A percentile compares a stretch with the other conserved stretches of the same genome.
These are phyloP conservation scores for Athetis lepigone DNA, from an alignment of 2,888 invertebrate species.

Conservation along the genomic window DNA sequence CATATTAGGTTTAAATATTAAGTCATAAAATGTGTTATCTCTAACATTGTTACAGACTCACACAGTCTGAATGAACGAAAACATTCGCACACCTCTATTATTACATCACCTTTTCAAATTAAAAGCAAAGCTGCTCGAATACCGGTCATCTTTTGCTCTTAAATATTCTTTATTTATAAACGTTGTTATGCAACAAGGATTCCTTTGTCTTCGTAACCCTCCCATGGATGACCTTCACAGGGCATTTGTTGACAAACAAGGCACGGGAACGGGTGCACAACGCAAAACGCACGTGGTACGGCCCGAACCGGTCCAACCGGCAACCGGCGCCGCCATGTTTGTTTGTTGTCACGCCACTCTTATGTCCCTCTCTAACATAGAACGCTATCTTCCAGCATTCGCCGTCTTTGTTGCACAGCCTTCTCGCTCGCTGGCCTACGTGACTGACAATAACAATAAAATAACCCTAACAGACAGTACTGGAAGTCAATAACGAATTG, in stretches of 20 bases:
- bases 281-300: slow-evolving; percentile 87
- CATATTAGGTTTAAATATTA: not conserved
- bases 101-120: slow-evolving; percentile 69
- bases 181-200: slow-evolving; percentile 75
- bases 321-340: slow-evolving; percentile 88
- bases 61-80: slow-evolving; percentile 61
- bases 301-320: slow-evolving; percentile 85
- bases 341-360: slow-evolving; percentile 89
- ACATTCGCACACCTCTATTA: slow-evolving; percentile 60
- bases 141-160: slow-evolving; percentile 49
- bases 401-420: slow-evolving; percentile 69
- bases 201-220: slow-evolving; percentile 83
- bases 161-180: slow-evolving; percentile 49
- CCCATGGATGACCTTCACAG: slow-evolving; percentile 86
- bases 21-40: slow-evolving; percentile 26
- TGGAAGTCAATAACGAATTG: slow-evolving; percentile 64
- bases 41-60: slow-evolving; percentile 53
- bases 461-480: slow-evolving; percentile 78
- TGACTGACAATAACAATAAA: slow-evolving; percentile 88
- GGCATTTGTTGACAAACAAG: slow-evolving; percentile 90
- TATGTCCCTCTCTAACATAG: slow-evolving; percentile 75
- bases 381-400: slow-evolving; percentile 61
- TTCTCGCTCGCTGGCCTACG: slow-evolving; percentile 82
- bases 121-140: slow-evolving; percentile 45
- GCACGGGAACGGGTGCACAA: slow-evolving; percentile 81